Conservation (phyloP, 92 coral and sea anemone genomes). For the Palythoa grandis region DNA sequence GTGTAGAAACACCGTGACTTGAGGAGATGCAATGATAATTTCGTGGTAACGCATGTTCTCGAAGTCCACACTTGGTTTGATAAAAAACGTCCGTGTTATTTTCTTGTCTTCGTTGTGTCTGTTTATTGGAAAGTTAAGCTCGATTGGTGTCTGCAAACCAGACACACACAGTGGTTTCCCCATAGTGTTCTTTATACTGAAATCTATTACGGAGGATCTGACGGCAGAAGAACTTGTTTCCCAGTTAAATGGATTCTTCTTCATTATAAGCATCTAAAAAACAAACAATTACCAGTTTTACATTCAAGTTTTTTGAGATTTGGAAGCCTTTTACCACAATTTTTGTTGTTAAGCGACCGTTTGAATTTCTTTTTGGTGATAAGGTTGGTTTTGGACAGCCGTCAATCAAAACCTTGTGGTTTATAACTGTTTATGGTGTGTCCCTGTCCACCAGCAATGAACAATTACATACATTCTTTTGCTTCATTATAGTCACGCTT, state of each 20-base stretch:
- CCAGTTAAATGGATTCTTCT: conserved; percentile 83
- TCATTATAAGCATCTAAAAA: conserved; percentile 70
- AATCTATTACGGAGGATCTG: conserved; percentile 78
- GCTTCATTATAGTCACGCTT: no score
- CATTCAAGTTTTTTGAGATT: no score
- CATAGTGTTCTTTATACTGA: conserved; percentile 61
- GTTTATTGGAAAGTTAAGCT: conserved; percentile 60
- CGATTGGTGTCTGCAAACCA: conserved; percentile 70
- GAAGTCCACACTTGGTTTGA: conserved; percentile 72
- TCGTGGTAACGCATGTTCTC: conserved; percentile 68
- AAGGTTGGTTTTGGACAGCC: neutral
- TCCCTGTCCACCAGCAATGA: no score
- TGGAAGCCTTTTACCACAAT: no score
- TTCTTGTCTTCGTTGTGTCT: conserved; percentile 31
- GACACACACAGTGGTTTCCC: conserved; percentile 64
- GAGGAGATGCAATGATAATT: conserved; percentile 52
- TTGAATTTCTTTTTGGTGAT: neutral
- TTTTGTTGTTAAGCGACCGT: no score
- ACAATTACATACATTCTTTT: no score
- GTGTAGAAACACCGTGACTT: conserved; percentile 45
- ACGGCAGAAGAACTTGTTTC: conserved; percentile 65
- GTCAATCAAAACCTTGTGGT: no score
- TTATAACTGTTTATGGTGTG: no score
- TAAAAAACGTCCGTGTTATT: conserved; percentile 48
- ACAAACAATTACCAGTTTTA: neutral